Base-by-base conservation (phyloP, 1,140 invertebrate species). In the Bombus confusus region DNA sequence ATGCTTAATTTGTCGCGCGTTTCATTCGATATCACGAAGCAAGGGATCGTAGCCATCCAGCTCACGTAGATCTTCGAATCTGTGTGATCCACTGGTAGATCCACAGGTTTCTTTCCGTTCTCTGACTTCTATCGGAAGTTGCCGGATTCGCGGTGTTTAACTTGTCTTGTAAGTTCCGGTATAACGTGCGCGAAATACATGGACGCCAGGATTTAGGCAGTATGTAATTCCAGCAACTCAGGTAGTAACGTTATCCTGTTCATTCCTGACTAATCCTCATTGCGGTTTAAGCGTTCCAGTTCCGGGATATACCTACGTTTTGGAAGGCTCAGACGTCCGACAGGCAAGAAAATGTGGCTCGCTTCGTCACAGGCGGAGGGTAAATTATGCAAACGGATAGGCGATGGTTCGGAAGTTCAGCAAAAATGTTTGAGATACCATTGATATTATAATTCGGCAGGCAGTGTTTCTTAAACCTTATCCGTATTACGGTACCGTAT, bases 391-490 rank as follows among this genome's bases (percentile, higher is more conserved):
- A 43, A 78, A 66, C 43, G 22, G n/a, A 15, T 18, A 31, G 25
- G 8, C 37, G 25, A 22, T 22, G 34, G n/a, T 3, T 41, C 1
- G 34, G 34, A 52, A 72, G 28, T 39, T 59, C 59, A 15, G 25
- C 28, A n/a, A n/a, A 41, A 41, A 80, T 72, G 34, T 39, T 41
- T 18, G 47, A 57, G 34, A 39, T 31, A 31, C 22, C 34, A 31
- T 52, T 28, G 15, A 18, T 28, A 25, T 31, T 68, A 57, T 41
- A 43, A 57, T 59, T n/a, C 43, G 41, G n/a, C 59, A n/a, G 31
- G 22, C 10, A 71, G 52, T n/a, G 75, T 84, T 79, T 59, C 47
- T 68, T 34, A 59, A 79, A 84, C 62, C 75, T 77, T 83, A 77
- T 77, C 39, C 47, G 37, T 10, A 57, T 68, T 69, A 71, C 39